Base-by-base conservation (phyloP, 2,888 invertebrate species). In the Drosophila formosana region DNA sequence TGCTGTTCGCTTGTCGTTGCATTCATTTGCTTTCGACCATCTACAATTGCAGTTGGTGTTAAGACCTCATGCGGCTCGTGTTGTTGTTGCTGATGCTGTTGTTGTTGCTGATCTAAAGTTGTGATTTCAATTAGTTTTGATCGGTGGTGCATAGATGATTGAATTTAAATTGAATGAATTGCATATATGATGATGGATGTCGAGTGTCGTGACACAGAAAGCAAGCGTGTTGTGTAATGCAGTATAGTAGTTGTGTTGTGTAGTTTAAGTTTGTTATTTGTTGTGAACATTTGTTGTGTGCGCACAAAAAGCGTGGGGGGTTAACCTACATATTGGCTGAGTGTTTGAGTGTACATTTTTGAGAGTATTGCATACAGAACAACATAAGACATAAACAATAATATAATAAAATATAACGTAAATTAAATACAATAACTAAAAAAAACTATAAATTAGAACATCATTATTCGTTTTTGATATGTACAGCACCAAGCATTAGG, bases 1-100 rank as follows among this genome's bases (percentile, higher is more conserved):
- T 86, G 89, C 56, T 89, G 83, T 26, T 83, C 83, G 65, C 83
- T 83, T 64, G 83, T 83, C 76, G 83, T 83, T 78, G 83, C 81
- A 73, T 83, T 83, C 66, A 83, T 45, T 68, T 80, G 81, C 69
- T 82, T 83, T 72, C 73, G 69, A 63, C 75, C 72, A 63, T 58
- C 56, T 57, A 50, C 68, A 53, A n/a, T 72, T 34, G 70, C 82
- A 62, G 74, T 80, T 64, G 85, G 76, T 51, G 78, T 82, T 73
- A 77, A 71, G 71, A 78, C 72, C 71, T 81, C 78, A 55, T 67
- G 65, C 67, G 82, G 72, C 72, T 75, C 84, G 61, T 75, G 37
- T 11, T 58, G 69, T 7, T 58, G 66, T 4, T 57, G 58, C 9
- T 25, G 51, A 18, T 45, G 32, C 32, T 62, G 55, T 8, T 53